phyloP scores from a whole-genome alignment of 2,888 invertebrate species.

The Petrolisthes cinctipes region DNA sequence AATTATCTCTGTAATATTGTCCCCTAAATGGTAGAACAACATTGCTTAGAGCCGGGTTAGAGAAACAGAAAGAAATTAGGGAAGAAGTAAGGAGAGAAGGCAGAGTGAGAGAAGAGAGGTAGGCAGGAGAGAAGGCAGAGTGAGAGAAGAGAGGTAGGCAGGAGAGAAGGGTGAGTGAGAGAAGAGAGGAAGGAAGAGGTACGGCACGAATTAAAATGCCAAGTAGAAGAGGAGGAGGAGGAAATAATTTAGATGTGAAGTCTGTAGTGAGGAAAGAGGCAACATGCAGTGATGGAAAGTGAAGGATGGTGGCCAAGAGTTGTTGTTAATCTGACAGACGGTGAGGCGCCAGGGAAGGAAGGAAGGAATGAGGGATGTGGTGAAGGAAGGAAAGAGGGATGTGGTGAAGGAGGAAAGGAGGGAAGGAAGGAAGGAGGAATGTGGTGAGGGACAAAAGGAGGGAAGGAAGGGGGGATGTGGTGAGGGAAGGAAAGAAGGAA shows the following conservation, averaged over 20 bases:
- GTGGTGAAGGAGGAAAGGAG: background rate
- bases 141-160: background rate
- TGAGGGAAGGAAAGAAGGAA: background rate
- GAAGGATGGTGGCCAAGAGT: background rate
- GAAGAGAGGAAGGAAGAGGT: background rate
- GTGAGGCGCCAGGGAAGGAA: background rate
- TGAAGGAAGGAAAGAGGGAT: background rate
- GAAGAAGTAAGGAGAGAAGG: background rate
- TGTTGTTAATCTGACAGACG: background rate
- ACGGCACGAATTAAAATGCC: background rate
- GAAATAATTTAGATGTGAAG: background rate
- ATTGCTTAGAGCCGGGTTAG: background rate
- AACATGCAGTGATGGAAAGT: background rate
- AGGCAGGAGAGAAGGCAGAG: no score
- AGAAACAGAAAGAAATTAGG: background rate
- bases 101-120: no score
- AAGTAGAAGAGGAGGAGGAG: background rate
- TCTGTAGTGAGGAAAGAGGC: background rate
- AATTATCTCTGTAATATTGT: no score
- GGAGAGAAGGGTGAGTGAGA: background rate
- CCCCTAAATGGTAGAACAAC: no score
- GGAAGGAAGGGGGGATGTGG: no score
- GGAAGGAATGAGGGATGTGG: background rate
- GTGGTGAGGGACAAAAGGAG: background rate
- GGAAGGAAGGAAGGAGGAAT: slow-evolving; percentile 13